Percentiles rank a stretch among this genome's conserved stretches.
These are phyloP conservation scores for Geophilus truncorum DNA, from an alignment of 2,888 invertebrate species.

Conservation along the genomic window DNA sequence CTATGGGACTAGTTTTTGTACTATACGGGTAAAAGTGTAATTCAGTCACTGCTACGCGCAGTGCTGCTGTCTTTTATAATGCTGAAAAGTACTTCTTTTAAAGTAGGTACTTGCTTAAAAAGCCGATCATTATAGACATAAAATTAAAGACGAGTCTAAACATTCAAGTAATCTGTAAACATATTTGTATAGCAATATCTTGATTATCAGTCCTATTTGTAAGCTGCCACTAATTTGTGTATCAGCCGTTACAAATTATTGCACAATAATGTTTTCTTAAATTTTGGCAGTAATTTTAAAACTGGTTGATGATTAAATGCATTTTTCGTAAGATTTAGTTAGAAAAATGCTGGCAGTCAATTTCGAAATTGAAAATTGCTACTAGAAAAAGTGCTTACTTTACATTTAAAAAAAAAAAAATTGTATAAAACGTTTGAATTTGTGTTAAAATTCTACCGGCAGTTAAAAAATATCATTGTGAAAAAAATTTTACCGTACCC, in stretches of 20 bases:
- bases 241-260: constrained; percentile 15
- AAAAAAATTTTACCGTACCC: neutral
- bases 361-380: neutral
- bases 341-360: constrained; percentile 2
- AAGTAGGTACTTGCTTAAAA: neutral
- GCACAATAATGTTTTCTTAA: neutral
- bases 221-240: constrained; percentile 7
- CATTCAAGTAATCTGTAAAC: neutral
- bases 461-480: neutral
- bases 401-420: neutral
- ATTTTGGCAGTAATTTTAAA: constrained; percentile 18
- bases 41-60: neutral
- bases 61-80: neutral
- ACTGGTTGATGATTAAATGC: constrained; percentile 25
- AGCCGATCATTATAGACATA: neutral
- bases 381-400: neutral
- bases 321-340: neutral
- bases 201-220: constrained; percentile 18
- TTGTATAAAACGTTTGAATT: neutral
- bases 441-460: neutral
- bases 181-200: neutral
- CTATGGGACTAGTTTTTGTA: neutral
- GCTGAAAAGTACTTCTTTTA: neutral
- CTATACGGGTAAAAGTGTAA: neutral
- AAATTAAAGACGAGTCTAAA: neutral